These are phyloP conservation scores for Pempheris klunzingeri DNA, from an alignment of 2,797 vertebrate species.

Conservation along the genomic window DNA sequence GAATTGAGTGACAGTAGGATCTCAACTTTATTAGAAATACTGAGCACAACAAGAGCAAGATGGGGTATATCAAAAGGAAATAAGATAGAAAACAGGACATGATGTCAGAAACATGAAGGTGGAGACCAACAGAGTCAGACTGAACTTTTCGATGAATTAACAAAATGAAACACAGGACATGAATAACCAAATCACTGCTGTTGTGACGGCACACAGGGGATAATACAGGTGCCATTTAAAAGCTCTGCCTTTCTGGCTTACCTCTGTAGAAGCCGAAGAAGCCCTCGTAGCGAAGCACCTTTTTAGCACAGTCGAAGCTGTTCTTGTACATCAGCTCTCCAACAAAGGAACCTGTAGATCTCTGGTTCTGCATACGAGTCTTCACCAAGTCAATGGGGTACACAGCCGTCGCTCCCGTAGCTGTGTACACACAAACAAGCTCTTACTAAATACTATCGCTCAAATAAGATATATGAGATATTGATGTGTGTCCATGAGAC, in stretches of 20 bases:
- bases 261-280: slow-evolving; percentile 98
- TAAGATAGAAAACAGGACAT: not conserved
- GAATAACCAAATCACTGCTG: not conserved
- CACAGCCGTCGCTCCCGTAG: slow-evolving; percentile 97
- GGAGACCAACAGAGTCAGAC: not conserved
- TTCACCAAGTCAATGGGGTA: slow-evolving; percentile 99
- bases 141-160: not conserved
- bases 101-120: not conserved
- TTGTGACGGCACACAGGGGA: not conserved
- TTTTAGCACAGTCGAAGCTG: slow-evolving; percentile 99
- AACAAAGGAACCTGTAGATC: slow-evolving; percentile 93
- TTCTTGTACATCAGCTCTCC: slow-evolving; percentile 99
- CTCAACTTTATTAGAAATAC: slow-evolving; percentile 15
- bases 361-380: slow-evolving; percentile 99
- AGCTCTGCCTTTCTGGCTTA: slow-evolving; percentile 56
- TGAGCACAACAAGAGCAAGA: not conserved
- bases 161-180: not conserved
- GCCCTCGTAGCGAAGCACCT: slow-evolving; percentile 97
- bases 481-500: not conserved
- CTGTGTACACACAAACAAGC: slow-evolving; percentile 71
- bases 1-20: slow-evolving; percentile 25
- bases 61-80: not conserved
- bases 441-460: not conserved
- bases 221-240: not conserved
- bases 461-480: not conserved